Conservation (phyloP, 2,113 vertebrate species). For the Charadrius vociferus region DNA sequence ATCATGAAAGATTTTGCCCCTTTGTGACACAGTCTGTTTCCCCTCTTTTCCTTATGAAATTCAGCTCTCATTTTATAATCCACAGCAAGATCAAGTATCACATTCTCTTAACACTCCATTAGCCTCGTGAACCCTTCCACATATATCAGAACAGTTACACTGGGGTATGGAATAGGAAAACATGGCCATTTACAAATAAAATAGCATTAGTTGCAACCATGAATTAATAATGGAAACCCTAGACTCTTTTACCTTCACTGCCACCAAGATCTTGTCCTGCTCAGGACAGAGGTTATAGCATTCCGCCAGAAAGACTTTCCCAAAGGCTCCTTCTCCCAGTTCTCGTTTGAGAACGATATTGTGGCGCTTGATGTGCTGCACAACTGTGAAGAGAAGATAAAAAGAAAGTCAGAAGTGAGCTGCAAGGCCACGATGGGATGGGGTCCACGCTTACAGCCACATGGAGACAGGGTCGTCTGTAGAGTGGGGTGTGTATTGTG, state of each 20-base stretch:
- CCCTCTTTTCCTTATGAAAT: background rate
- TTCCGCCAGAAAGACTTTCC: constrained; percentile 97
- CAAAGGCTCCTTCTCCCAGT: constrained; percentile 97
- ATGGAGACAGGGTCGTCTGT: background rate
- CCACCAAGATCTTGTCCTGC: constrained; percentile 96
- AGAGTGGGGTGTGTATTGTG: background rate
- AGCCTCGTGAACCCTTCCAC: background rate
- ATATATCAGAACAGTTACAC: background rate
- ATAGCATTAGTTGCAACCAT: background rate
- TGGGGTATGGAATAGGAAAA: background rate
- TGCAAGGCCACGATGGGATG: background rate
- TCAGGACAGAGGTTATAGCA: constrained; percentile 95
- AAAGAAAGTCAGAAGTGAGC: constrained; percentile 15
- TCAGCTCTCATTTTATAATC: background rate
- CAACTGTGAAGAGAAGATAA: constrained; percentile 83
- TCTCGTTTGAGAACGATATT: constrained; percentile 98
- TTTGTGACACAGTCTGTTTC: background rate
- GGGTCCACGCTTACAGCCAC: background rate
- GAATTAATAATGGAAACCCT: constrained; percentile 35
- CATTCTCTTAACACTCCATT: background rate
- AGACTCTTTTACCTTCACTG: constrained; percentile 90
- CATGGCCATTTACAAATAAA: background rate
- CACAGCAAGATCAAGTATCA: background rate
- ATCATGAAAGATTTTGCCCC: background rate
- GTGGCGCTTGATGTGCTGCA: constrained; percentile 98